Evolutionary conservation across 2,888 invertebrate genomes (phyloP), one percentile per base, ranked within the genome.

Genomic region (Steinernema carpocapsae): DNA sequence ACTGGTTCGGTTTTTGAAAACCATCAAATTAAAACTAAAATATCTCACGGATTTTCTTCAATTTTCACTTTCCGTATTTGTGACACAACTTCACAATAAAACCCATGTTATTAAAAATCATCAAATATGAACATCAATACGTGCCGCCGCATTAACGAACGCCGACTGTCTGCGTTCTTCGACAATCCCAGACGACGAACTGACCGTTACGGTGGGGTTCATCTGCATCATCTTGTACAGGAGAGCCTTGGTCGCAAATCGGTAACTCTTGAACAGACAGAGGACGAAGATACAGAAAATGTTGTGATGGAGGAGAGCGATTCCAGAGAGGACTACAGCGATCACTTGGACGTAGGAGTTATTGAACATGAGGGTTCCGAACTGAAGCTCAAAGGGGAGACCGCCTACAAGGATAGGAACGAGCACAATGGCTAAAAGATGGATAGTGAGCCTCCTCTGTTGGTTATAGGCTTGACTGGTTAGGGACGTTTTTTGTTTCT

Each of bases 201-300:
- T 56, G 14, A 32, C 64, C 17, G 64, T 64, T 10, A 64, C 64
- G 26, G 64, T 64, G 12, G 64, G 32, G 64, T 29, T 64, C 64
- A 64, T 64, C 64, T 64, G 64, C 64, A 64, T 64, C 64, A 64
- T 64, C 19, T 64, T 64, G 64, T 64, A 64, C 29, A 64, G 14
- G 29, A 64, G 64, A 3, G 64, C 64, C 29, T 64, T 64, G 17
- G 64, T 64, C 1, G 64, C 64, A 29, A 64, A 64, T 6, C 64
- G 64, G 64, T 64, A 64, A n/a, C 64, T 64, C n/a, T 64, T 64
- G 64, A 64, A 64, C 14, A 64, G 32, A 7, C 17, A 10, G 7
- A 64, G 32, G 2, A 64, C 64, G n/a, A 64, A 64, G 29, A 64
- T 64, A n/a, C 64, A 64, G 19, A 64, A 64, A 29, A 64, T 64